Conservation (phyloP, 2,888 invertebrate genomes). For the Pyrocoelia pectoralis region DNA sequence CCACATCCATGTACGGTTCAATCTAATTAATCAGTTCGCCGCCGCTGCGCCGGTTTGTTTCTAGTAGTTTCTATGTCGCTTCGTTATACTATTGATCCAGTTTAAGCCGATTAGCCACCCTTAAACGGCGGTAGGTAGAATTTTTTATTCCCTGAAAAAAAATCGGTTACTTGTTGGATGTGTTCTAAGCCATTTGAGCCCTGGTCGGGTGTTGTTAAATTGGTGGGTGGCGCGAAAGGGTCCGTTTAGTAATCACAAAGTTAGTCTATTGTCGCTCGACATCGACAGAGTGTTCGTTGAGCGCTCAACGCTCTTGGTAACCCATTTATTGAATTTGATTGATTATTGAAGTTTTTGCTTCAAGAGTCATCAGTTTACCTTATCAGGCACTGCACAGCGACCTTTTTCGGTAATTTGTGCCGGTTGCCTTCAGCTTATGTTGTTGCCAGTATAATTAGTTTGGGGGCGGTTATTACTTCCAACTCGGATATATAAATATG, state of each 20-base stretch:
- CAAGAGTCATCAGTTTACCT: background rate
- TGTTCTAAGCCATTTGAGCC: background rate
- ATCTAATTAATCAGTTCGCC: slow-evolving; percentile 1
- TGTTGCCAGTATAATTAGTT: slow-evolving; percentile 30
- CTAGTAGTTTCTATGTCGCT: background rate
- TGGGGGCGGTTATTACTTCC: slow-evolving; percentile 30
- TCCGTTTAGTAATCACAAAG: slow-evolving; percentile 47
- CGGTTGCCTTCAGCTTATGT: slow-evolving; percentile 22
- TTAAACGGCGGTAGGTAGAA: background rate
- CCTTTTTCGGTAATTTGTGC: slow-evolving; percentile 8
- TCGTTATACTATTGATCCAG: slow-evolving; percentile 1
- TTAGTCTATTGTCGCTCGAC: slow-evolving; percentile 44
- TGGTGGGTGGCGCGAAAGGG: slow-evolving; percentile 25
- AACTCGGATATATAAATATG: slow-evolving; percentile 40
- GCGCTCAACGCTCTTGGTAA: slow-evolving; percentile 30
- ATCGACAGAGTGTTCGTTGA: slow-evolving; percentile 38
- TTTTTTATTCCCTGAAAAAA: background rate
- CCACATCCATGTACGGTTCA: background rate
- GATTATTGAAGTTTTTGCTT: slow-evolving; percentile 28
- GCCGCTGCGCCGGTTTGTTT: background rate
- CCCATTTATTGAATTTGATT: slow-evolving; percentile 37
- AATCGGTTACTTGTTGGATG: background rate
- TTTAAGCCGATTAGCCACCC: background rate
- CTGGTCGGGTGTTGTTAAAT: background rate
- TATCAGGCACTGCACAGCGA: background rate